Conservation (phyloP, 1,140 invertebrate species). For the Cyphomyrmex costatus region DNA sequence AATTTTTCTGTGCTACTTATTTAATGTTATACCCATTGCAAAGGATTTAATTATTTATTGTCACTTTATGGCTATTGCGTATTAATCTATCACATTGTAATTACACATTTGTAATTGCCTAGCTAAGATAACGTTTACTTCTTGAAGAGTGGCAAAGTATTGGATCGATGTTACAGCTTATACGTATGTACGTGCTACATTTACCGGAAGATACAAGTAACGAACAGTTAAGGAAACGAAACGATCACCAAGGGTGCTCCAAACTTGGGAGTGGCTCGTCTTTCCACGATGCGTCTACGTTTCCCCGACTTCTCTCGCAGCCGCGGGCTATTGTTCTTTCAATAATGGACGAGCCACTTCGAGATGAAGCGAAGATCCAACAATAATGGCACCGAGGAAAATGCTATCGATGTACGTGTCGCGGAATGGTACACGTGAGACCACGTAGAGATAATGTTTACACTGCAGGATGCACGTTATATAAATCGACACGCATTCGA, state of each 20-base stretch:
- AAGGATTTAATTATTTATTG: not conserved
- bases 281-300: slow-evolving; percentile 26
- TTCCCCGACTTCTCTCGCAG: slow-evolving; percentile 10
- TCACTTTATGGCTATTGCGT: not conserved
- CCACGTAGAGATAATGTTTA: slow-evolving; percentile 40
- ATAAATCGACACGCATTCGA: slow-evolving; percentile 46
- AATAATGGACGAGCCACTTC: slow-evolving; percentile 39
- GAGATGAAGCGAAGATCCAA: slow-evolving; percentile 58
- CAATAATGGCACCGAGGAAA: slow-evolving; percentile 64
- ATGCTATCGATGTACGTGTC: slow-evolving; percentile 60
- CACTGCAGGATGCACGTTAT: slow-evolving; percentile 38
- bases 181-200: not conserved
- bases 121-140: slow-evolving; percentile 18
- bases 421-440: slow-evolving; percentile 38
- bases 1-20: too few relatives aligned
- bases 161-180: not conserved
- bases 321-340: slow-evolving; percentile 57
- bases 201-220: slow-evolving; percentile 22
- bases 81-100: not conserved
- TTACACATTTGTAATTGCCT: slow-evolving; percentile 23
- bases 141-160: not conserved
- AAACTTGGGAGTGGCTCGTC: slow-evolving; percentile 44
- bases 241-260: slow-evolving; percentile 52
- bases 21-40: too few relatives aligned
- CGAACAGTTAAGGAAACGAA: slow-evolving; percentile 17